Evolutionary conservation across 2,113 vertebrate species (phyloP), one percentile per base, ranked within the genome.

Genomic region (Scophthalmus maximus): DNA sequence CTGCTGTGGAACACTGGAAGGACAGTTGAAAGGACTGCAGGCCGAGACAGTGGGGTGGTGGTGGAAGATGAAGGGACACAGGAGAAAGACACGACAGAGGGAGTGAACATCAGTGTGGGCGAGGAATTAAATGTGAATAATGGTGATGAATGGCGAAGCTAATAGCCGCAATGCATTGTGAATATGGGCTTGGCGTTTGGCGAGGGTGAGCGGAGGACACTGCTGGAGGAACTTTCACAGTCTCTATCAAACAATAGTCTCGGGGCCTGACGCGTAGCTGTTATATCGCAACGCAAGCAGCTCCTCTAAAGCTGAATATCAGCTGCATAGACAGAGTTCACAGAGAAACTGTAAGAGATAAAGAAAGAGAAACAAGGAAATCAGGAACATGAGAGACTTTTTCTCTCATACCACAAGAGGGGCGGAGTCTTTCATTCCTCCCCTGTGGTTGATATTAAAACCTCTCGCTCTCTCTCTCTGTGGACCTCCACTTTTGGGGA

Each of bases 121-220:
- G 63, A 76, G 52, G 61, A 61, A 55, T 27, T 34, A 51, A 57
- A 75, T 66, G 65, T 61, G 76, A 73, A 72, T 68, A 68, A 61
- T 38, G 40, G 57, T 10, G 69, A 76, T 78, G 83, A 82, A 78
- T 76, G 52, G 20, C 2, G 18, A 42, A 38, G 70, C 42, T 63
- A 58, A 72, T 76, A 50, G 79, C 57, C 15, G 62, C 56, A 8
- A 20, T 22, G 67, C 38, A 30, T 23, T 47, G 68, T 60, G 53
- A 68, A 25, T 55, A 17, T n/a, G 36, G 71, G 58, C 14, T 57
- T 22, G 3, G 5, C 23, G 78, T 51, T 63, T 27, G 46, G 65
- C 38, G 75, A 49, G 53, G 66, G 63, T 42, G 61, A 67, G 73
- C 26, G 14, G 15, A 40, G 77, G 80, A 82, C 58, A 58, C 4